Evolutionary conservation across 2,113 vertebrate species (phyloP).

Genomic region (Pygoscelis adeliae): DNA sequence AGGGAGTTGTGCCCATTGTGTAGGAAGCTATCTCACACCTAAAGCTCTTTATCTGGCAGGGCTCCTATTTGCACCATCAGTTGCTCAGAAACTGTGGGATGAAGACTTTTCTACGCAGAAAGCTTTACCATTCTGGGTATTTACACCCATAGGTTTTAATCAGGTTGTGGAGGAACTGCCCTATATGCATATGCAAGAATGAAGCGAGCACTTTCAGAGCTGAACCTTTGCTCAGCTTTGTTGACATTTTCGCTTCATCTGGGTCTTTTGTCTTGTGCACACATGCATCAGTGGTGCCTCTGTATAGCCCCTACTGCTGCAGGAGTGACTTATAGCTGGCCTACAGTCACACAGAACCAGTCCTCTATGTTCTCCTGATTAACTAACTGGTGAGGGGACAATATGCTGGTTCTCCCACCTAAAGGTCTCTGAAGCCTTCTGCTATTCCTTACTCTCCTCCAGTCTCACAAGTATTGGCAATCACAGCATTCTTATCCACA

Average conservation of each 20-base stretch:
- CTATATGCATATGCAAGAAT: neutral
- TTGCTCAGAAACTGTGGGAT: neutral
- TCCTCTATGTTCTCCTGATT: neutral
- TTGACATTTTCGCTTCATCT: neutral
- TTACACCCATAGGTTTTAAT: neutral
- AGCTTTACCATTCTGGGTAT: neutral
- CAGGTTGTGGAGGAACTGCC: neutral
- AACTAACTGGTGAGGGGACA: neutral
- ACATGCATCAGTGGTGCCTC: neutral
- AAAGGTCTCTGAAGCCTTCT: neutral
- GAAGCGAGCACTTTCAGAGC: neutral
- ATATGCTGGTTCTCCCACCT: neutral
- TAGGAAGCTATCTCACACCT: neutral
- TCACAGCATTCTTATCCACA: neutral
- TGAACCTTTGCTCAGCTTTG: neutral
- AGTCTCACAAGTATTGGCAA: neutral
- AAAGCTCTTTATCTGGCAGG: neutral
- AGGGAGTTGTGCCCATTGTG: neutral
- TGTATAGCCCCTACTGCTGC: neutral
- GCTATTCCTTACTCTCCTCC: neutral
- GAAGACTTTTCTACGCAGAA: neutral
- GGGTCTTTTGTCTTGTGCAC: neutral
- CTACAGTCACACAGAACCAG: neutral
- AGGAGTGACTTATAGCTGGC: neutral
- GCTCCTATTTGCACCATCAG: neutral